Evolutionary conservation across 2,888 invertebrate species (phyloP).

Genomic region (Spilosoma lubricipeda): DNA sequence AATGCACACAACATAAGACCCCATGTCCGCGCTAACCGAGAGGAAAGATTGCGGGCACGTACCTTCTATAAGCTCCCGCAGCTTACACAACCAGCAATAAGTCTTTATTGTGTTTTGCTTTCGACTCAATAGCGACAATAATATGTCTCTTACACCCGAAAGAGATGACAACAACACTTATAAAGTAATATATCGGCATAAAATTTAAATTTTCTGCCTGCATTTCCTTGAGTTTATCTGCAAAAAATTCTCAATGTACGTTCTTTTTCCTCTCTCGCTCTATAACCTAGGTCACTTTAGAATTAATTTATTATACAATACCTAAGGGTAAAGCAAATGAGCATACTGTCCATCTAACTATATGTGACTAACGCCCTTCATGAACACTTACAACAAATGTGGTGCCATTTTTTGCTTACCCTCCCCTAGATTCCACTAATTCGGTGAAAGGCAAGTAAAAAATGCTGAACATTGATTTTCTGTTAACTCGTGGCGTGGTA

Average conservation of each 20-base stretch:
- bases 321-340: no score
- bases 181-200: neutral
- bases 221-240: neutral
- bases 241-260: neutral
- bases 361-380: no score
- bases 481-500: neutral
- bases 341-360: no score
- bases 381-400: no score
- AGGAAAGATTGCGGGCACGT: constrained; percentile 18
- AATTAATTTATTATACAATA: no score
- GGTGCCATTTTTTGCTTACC: no score
- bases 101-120: constrained; percentile 11
- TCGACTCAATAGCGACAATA: neutral
- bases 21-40: neutral
- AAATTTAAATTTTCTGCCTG: neutral
- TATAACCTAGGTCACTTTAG: no score
- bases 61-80: constrained; percentile 4
- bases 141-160: neutral
- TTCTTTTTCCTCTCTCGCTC: no score
- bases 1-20: neutral
- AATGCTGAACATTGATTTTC: no score
- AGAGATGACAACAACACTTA: neutral
- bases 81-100: neutral
- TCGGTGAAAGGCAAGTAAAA: no score
- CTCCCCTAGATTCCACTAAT: no score